Conservation (phyloP, 2,888 invertebrate genomes). For the Digitonthophagus gazella region DNA sequence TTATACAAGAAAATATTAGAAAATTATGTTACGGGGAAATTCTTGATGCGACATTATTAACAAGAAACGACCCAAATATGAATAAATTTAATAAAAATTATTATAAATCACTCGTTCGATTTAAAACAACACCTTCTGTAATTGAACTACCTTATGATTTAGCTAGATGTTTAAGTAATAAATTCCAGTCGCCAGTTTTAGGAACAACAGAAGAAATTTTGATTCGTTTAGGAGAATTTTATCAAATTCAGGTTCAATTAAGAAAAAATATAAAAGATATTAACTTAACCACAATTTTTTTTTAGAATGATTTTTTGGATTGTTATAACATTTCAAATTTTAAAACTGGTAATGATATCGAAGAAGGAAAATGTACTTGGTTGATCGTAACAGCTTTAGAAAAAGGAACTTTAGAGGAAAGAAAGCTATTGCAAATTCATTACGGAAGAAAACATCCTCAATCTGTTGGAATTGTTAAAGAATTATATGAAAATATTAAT, state of each 20-base stretch:
- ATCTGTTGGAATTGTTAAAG: constrained; percentile 67
- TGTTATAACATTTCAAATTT: constrained; percentile 87
- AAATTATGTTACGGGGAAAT: constrained; percentile 81
- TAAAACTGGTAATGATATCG: constrained; percentile 88
- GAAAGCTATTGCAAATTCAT: constrained; percentile 69
- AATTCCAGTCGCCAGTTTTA: constrained; percentile 74
- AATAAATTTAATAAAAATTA: constrained; percentile 79
- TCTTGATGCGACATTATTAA: constrained; percentile 65
- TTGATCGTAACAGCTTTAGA: constrained; percentile 85
- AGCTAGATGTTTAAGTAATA: constrained; percentile 82
- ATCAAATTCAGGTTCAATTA: constrained; percentile 96
- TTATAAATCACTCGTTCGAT: constrained; percentile 84
- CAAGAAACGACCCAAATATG: constrained; percentile 59
- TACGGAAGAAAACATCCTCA: constrained; percentile 70
- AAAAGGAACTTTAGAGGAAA: constrained; percentile 68
- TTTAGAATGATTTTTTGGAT: constrained; percentile 88
- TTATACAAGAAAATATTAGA: constrained; percentile 73
- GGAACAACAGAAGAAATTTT: constrained; percentile 83
- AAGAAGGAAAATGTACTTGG: constrained; percentile 97
- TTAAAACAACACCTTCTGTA: constrained; percentile 91
- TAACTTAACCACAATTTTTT: no score
- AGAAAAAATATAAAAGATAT: no score
- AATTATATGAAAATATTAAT: constrained; percentile 74
- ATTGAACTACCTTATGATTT: constrained; percentile 88
- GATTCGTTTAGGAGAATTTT: constrained; percentile 91